Base-by-base conservation (phyloP, 2,113 vertebrate species). In the Anser brachyrhynchus region DNA sequence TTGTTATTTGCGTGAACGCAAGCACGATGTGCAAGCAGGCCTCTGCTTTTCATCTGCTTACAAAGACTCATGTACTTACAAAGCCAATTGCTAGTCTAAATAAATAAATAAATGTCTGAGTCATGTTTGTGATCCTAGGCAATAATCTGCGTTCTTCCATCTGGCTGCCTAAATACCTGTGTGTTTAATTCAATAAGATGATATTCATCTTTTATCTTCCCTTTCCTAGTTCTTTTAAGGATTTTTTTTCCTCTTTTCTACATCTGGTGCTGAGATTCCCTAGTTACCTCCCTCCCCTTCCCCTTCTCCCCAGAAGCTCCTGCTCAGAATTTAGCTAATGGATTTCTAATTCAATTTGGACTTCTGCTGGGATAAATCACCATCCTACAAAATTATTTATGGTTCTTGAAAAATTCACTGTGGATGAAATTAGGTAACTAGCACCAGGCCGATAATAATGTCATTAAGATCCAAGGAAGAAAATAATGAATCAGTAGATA, bases 241-340 rank as follows among this genome's bases (percentile, higher is more conserved):
- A 23, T 84, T 80, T 72, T 89, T 89, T 67, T 80, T 16, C 6
- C 25, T 7, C 6, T 71, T 87, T 96, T 89, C 83, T 49, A 89
- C 82, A 83, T 84, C 87, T 96, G 81, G 31, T 90, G 62, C 65
- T 93, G 71, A 86, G 59, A 71, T 81, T 89, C 72, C 82, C 81
- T 90, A 72, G 43, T 71, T 82, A 69, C 75, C 17, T 26, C 46
- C 6, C 39, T 8, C 44, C n/a, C 28, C 64, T 95, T 85, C 25
- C 19, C 35, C 61, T 52, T 82, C 33, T 91, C 54, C 84, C 73
- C 67, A 91, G 87, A 87, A 95, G 54, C 84, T 90, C 51, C 57
- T 41, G n/a, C 51, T 83, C 91, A 89, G 94, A 96, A 95, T 96
- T 82, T 91, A 94, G 67, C 69, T 97, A 98, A 98, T 98, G 96